Conservation (phyloP, 2,797 vertebrate genomes). For the Microctenopoma steveboyesi region DNA sequence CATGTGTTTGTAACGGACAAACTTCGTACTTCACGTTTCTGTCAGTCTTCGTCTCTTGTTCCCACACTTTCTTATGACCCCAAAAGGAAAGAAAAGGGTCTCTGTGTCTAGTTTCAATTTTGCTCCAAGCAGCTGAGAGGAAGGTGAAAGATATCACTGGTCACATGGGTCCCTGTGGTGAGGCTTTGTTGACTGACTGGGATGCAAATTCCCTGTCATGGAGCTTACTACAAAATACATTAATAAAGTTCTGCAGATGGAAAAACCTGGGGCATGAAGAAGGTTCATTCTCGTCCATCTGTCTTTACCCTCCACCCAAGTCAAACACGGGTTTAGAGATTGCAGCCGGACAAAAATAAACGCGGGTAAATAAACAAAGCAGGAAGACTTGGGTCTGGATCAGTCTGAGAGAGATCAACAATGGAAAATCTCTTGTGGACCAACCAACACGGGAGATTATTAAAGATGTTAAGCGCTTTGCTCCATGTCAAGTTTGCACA, state of each 20-base stretch:
- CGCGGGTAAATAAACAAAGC: constrained; percentile 65
- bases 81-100: constrained; percentile 53
- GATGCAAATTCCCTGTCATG: constrained; percentile 64
- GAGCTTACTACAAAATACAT: constrained; percentile 40
- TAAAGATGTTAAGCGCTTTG: constrained; percentile 38
- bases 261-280: constrained; percentile 17
- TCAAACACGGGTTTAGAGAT: constrained; percentile 34
- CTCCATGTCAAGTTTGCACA: constrained; percentile 22
- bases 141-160: constrained; percentile 41
- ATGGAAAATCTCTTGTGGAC: constrained; percentile 59
- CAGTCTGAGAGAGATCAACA: constrained; percentile 57
- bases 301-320: constrained; percentile 30
- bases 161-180: constrained; percentile 59
- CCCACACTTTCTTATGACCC: constrained; percentile 67
- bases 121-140: constrained; percentile 57
- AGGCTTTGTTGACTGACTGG: constrained; percentile 56
- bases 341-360: constrained; percentile 64
- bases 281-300: constrained; percentile 30
- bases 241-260: constrained; percentile 23
- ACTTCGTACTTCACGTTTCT: constrained; percentile 20
- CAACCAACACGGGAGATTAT: constrained; percentile 34
- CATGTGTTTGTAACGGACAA: constrained; percentile 33
- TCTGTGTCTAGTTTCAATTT: constrained; percentile 40
- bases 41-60: constrained; percentile 48
- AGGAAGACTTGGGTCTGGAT: constrained; percentile 33